These are phyloP conservation scores for Columba guinea DNA, from an alignment of 2,797 vertebrate species.

Conservation along the genomic window DNA sequence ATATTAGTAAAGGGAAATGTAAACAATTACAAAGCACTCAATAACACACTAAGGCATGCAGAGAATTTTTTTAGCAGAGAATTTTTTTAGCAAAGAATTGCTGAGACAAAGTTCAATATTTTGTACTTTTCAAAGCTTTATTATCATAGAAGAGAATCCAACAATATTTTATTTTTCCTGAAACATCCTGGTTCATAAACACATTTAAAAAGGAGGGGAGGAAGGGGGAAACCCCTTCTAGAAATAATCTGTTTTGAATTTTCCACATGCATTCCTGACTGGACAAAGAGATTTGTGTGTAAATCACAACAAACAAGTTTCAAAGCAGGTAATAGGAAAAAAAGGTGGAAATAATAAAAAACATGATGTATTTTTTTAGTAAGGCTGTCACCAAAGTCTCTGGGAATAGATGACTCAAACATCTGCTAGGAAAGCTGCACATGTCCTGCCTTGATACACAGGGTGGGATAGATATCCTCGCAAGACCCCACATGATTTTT, in stretches of 20 bases:
- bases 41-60: background rate
- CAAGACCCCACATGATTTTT: background rate
- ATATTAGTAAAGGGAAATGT: background rate
- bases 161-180: background rate
- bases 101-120: background rate
- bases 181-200: background rate
- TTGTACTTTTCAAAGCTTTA: background rate
- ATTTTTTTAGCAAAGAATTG: background rate
- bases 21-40: background rate
- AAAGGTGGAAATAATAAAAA: background rate
- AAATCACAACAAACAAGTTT: background rate
- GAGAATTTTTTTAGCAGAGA: background rate
- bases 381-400: background rate
- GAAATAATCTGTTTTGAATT: background rate
- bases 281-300: background rate
- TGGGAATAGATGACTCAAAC: background rate
- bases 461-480: background rate
- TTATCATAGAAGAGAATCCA: background rate
- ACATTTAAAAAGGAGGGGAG: fast-evolving
- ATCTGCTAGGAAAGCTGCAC: background rate
- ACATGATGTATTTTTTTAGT: background rate
- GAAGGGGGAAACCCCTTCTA: fast-evolving
- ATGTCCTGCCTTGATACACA: background rate
- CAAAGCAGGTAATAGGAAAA: background rate
- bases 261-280: background rate